phyloP scores from a whole-genome alignment of 2,797 vertebrate species.

The Melanotaenia parkinsoni region DNA sequence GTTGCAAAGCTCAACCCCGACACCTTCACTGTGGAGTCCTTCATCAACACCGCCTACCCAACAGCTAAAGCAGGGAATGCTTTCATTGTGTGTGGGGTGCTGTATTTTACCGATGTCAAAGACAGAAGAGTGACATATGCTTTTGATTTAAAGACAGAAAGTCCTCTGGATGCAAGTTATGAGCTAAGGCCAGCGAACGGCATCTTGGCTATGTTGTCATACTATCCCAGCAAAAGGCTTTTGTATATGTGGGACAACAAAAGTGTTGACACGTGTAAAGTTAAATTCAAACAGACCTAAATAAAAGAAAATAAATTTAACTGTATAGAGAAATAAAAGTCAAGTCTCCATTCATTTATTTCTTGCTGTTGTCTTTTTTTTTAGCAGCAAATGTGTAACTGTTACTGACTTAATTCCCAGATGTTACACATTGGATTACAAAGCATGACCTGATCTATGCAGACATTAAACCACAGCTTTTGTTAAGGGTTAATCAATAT shows the following conservation, averaged over 20 bases:
- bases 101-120: constrained; percentile 89
- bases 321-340: background rate
- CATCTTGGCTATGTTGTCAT: constrained; percentile 89
- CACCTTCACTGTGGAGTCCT: constrained; percentile 76
- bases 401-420: background rate
- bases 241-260: constrained; percentile 90
- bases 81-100: constrained; percentile 87
- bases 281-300: constrained; percentile 72
- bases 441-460: background rate
- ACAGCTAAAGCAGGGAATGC: constrained; percentile 90
- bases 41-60: constrained; percentile 88
- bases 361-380: background rate
- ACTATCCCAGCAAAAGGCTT: constrained; percentile 82
- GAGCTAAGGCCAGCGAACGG: constrained; percentile 80
- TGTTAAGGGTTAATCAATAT: background rate
- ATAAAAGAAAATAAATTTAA: constrained; percentile 2
- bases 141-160: constrained; percentile 85
- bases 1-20: constrained; percentile 85
- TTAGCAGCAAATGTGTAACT: background rate
- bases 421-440: background rate
- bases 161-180: constrained; percentile 81
- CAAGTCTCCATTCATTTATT: background rate
- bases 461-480: background rate
- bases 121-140: constrained; percentile 86
- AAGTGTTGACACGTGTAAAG: constrained; percentile 84